A percentile compares a stretch with the other conserved stretches of the same genome.
Evolutionary conservation across 2,888 invertebrate species (phyloP).

Genomic region (Campaea margaritaria): DNA sequence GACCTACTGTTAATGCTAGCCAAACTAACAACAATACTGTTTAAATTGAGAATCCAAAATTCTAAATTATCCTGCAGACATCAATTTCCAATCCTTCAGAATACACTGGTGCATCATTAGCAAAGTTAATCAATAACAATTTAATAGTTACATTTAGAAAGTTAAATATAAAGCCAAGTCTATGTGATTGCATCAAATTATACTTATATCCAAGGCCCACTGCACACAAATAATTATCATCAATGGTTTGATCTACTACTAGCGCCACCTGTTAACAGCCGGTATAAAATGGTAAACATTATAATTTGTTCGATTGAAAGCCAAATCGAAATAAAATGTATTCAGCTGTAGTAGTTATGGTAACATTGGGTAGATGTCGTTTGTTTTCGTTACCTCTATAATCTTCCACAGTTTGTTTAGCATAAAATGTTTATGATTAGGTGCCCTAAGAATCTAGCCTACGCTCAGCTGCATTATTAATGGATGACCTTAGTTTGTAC

Average conservation of each 20-base stretch:
- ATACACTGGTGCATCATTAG: neutral
- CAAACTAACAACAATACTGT: neutral
- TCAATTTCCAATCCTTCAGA: neutral
- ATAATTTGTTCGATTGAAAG: neutral
- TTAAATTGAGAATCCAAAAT: neutral
- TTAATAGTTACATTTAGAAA: conserved; percentile 16
- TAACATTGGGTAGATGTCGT: conserved; percentile 35
- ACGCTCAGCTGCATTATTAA: conserved; percentile 5
- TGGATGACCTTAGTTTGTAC: conserved; percentile 23
- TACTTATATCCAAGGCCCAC: conserved; percentile 14
- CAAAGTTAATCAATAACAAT: conserved; percentile 9
- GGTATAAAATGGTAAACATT: neutral
- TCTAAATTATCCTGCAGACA: neutral
- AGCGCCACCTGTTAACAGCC: conserved; percentile 27
- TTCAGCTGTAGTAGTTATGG: conserved; percentile 10
- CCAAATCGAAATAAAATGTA: neutral
- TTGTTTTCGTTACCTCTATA: neutral
- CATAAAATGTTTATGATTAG: neutral
- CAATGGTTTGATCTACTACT: conserved; percentile 1
- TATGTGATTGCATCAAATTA: conserved; percentile 16
- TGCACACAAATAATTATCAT: conserved; percentile 1
- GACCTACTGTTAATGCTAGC: too few relatives aligned
- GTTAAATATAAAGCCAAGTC: conserved; percentile 4
- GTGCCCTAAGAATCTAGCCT: conserved; percentile 10
- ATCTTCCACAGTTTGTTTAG: neutral